These are phyloP conservation scores for Mus spicilegus DNA, from an alignment of 2,113 vertebrate genomes.

Conservation along the genomic window DNA sequence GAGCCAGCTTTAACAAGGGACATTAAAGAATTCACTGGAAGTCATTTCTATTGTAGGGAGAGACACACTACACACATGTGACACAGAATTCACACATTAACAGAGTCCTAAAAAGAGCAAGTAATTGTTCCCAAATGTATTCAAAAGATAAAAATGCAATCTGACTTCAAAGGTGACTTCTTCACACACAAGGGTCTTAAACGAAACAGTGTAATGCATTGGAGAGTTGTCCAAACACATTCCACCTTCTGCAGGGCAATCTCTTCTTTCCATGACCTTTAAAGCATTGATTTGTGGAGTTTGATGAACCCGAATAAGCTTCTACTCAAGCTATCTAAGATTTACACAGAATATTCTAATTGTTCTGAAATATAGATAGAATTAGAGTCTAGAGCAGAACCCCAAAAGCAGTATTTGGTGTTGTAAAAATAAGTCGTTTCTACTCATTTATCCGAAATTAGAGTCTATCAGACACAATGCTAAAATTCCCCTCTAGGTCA, in stretches of 20 bases:
- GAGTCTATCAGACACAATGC: neutral
- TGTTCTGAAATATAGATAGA: neutral
- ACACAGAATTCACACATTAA: neutral
- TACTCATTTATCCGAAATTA: neutral
- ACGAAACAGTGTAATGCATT: neutral
- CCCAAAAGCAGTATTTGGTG: neutral
- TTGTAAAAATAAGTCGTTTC: constrained; percentile 1
- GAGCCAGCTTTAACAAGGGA: neutral
- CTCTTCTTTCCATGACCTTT: neutral
- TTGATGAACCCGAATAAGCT: neutral
- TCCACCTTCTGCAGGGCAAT: neutral
- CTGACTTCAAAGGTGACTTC: neutral
- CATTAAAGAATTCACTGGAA: neutral
- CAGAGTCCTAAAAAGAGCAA: neutral
- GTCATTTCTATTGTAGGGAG: neutral
- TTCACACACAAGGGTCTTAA: neutral
- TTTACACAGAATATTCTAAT: constrained; percentile 18
- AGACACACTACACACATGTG: neutral
- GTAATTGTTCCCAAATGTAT: neutral
- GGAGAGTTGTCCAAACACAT: neutral
- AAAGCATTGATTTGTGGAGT: neutral
- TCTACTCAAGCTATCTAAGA: neutral
- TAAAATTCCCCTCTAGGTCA: neutral
- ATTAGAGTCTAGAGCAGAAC: neutral
- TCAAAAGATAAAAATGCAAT: neutral